Conservation (phyloP, 1,140 invertebrate species). For the Meloidogyne floridensis region DNA sequence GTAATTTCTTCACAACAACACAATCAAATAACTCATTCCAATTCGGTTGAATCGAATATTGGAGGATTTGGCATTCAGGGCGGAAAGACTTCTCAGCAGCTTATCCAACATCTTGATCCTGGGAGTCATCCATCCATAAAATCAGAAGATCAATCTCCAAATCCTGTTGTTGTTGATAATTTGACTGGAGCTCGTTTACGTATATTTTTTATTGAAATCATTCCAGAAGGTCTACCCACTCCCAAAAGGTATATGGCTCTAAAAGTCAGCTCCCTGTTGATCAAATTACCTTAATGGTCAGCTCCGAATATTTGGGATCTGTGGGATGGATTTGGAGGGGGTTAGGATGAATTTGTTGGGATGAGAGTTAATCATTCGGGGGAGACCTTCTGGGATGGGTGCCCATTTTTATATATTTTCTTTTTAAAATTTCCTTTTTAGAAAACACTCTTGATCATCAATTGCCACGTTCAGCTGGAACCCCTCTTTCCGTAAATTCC, state of each 20-base stretch:
- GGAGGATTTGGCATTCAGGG: background rate
- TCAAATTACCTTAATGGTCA: no score
- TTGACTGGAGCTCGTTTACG: background rate
- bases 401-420: background rate
- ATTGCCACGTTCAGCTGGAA: conserved; percentile 2
- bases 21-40: conserved; percentile 3
- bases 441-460: background rate
- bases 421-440: background rate
- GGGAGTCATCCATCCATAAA: background rate
- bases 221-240: no score
- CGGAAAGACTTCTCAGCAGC: background rate
- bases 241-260: no score
- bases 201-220: no score
- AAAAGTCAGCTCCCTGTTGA: no score
- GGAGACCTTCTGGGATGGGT: no score
- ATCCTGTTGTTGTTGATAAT: background rate
- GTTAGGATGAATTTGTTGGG: no score
- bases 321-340: no score
- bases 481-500: background rate
- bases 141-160: background rate
- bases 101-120: background rate
- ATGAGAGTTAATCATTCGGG: no score
- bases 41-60: background rate
- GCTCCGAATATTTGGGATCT: no score
- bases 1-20: background rate